Base-by-base conservation (phyloP, 1,140 invertebrate genomes). In the Drosophila mayri region DNA sequence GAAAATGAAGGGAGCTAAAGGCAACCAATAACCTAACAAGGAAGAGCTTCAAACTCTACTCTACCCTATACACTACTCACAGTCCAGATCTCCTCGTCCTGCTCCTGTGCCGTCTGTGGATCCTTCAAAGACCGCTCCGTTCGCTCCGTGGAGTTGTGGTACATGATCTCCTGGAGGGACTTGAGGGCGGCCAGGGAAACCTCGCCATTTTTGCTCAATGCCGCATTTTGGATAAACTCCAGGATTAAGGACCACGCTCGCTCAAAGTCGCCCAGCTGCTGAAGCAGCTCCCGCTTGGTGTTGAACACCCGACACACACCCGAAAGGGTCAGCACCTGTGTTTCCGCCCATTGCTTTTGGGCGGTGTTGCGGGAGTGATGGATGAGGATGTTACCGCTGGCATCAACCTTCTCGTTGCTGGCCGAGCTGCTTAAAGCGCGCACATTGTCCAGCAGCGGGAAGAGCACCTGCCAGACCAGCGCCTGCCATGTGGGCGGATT, bases 321-420 rank as follows among this genome's bases (percentile, higher is more conserved):
- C 0, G 95, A 95, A 1, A 95, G 76, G 0, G 94, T 95, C 41
- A 95, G 79, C 25, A 95, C 95, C 94, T 98, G 97, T 7, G 99
- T 99, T 93, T 99, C 99, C 9, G 98, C 98, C 99, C 99, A 99
- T 92, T 99, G 99, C 90, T 99, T 99, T 91, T 99, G 98, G 18
- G 98, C 98, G 1, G 99, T 99, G 93, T 99, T 99, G 76, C 99
- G 95, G 1, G 98, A 99, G 93, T 99, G 99, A 93, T 99, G 99
- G 80, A 99, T 99, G 1, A 99, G 94, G 79, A 99, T 98, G 90
- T 98, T 98, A 46, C 97, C 97, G 49, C 97, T 97, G 2, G 96
- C 96, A 86, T 98, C 97, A 30, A 98, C 97, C 93, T 98, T 98
- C 91, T 98, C 97, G 65, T 95, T 98, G 72, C 98, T 99, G 2